These are phyloP conservation scores for Mormyrus lacerda DNA, from an alignment of 2,113 vertebrate species.

Conservation along the genomic window DNA sequence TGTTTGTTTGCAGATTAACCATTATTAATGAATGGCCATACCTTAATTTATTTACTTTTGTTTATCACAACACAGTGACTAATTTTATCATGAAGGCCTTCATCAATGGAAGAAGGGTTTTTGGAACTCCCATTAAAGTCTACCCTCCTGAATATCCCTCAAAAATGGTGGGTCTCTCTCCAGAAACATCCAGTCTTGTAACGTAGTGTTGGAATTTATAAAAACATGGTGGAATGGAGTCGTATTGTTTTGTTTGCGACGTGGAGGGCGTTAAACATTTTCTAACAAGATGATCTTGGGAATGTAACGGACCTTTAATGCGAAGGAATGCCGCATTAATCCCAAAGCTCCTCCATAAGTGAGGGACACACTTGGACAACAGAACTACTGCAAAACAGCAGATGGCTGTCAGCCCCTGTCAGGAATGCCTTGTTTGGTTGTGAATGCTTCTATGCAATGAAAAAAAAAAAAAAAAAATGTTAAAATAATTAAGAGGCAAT, in stretches of 20 bases:
- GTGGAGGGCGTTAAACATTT: neutral
- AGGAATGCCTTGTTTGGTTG: neutral
- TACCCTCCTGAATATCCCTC: constrained; percentile 70
- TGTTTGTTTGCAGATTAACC: neutral
- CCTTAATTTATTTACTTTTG: neutral
- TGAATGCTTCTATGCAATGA: neutral
- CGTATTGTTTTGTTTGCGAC: neutral
- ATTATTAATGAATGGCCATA: neutral
- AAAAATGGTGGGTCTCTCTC: constrained; percentile 66
- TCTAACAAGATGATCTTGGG: neutral
- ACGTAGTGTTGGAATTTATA: neutral
- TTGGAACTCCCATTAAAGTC: constrained; percentile 73
- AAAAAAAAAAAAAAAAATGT: neutral
- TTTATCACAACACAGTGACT: constrained; percentile 67
- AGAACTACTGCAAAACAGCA: neutral
- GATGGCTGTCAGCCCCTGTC: neutral
- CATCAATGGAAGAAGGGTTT: constrained; percentile 85
- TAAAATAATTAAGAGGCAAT: neutral
- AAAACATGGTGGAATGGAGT: neutral
- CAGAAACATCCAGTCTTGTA: neutral
- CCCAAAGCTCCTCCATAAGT: neutral
- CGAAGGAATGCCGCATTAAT: neutral
- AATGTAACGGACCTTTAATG: neutral
- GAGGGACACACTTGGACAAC: neutral
- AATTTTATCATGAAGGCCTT: constrained; percentile 98